Conservation (phyloP, 1,140 invertebrate species). For the Drosophila neocordata region DNA sequence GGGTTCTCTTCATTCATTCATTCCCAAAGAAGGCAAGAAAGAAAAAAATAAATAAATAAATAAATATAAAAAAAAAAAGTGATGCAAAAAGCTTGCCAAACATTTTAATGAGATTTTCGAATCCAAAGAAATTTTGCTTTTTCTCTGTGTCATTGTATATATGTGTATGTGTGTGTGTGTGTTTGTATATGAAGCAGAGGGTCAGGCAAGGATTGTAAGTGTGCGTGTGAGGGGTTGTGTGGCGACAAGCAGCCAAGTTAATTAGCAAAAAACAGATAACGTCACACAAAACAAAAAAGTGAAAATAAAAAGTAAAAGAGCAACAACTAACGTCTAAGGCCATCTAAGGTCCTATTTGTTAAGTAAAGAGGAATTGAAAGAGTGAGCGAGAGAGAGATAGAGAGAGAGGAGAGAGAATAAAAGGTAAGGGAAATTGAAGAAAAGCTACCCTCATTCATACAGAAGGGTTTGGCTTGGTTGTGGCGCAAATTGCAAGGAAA, state of each 20-base stretch:
- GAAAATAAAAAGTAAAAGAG: slow-evolving; percentile 44
- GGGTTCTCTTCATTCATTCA: slow-evolving; percentile 1
- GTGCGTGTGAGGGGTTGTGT: slow-evolving; percentile 31
- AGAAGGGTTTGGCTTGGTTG: slow-evolving; percentile 49
- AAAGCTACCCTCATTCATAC: slow-evolving; percentile 28
- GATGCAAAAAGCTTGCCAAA: slow-evolving; percentile 36
- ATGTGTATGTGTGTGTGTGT: slow-evolving; percentile 3
- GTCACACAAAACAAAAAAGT: slow-evolving; percentile 55
- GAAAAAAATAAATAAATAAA: slow-evolving; percentile 9
- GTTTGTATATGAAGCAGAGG: background rate
- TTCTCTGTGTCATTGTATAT: slow-evolving; percentile 30
- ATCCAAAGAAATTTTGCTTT: slow-evolving; percentile 65
- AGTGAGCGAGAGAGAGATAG: background rate
- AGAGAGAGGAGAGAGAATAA: background rate
- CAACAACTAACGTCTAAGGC: slow-evolving; percentile 56
- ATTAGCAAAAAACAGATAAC: slow-evolving; percentile 78
- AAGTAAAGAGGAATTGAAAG: slow-evolving; percentile 16
- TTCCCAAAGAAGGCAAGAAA: background rate
- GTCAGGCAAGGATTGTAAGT: slow-evolving; percentile 4
- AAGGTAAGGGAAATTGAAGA: too few relatives aligned
- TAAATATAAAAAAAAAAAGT: slow-evolving; percentile 1
- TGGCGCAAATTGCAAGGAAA: slow-evolving; percentile 66
- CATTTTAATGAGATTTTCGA: slow-evolving; percentile 75
- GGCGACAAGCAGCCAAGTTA: slow-evolving; percentile 72
- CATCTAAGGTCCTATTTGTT: slow-evolving; percentile 51